Evolutionary conservation across 1,140 invertebrate species (phyloP), one percentile per base, ranked within the genome.

Genomic region (Zaprionus taronus): DNA sequence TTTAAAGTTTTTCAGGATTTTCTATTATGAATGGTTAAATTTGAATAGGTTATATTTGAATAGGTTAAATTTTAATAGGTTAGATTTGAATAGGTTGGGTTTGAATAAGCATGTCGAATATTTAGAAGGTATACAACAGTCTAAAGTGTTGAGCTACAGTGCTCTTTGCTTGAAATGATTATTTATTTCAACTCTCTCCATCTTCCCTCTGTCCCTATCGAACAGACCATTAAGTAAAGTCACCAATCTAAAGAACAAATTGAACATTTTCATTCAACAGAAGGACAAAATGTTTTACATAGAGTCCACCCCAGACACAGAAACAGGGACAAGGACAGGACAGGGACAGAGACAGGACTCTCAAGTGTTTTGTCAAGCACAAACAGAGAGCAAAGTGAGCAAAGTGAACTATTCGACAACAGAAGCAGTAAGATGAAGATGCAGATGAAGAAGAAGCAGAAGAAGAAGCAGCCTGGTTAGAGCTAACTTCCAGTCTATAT

Each of bases 281-380:
- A 64, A 57, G 6, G 38, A n/a, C 22, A 72, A 63, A 63, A 68
- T 79, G 63, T 58, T 86, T 87, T 79, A 72, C 83, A 80, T 72
- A 62, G 63, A 22, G 38, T 47, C 9, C 65, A 20, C 24, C 26
- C 12, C 14, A 44, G 15, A 44, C 41, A 44, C 14, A 14, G 36
- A 15, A 5, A 17, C 55, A 64, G 57, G 44, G 38, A 41, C 34
- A 36, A 2, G 6, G 7, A n/a, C n/a, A n/a, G 44, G 38, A 17
- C 55, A 65, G 53, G 36, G 41, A 44, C 4, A 38, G 31, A 11
- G 31, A 34, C 61, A 38, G 44, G 17, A n/a, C 12, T 24, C 70
- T 65, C 41, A 62, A 81, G 80, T 79, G 68, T 53, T 51, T 63
- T 56, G 34, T 67, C 68, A 65, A 60, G 38, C 47, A 62, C 22